Conservation (phyloP, 2,797 vertebrate species). For the Macropodus opercularis region DNA sequence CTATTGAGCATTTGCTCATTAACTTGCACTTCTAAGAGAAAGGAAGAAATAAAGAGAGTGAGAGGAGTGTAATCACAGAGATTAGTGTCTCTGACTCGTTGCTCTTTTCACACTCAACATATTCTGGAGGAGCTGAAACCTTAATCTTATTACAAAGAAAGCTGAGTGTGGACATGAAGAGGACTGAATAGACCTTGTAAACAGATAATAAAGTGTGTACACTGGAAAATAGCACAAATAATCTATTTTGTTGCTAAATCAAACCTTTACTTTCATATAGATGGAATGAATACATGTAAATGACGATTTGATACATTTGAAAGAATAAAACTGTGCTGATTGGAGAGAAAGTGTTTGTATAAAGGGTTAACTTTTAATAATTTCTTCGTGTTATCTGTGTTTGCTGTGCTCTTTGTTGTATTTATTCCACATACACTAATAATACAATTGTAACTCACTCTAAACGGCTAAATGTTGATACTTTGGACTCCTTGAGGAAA, state of each 20-base stretch:
- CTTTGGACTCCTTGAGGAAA: neutral
- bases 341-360: too few relatives aligned
- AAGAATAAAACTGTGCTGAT: too few relatives aligned
- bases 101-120: constrained; percentile 55
- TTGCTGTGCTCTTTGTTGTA: neutral
- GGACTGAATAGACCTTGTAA: neutral
- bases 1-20: too few relatives aligned
- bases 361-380: too few relatives aligned
- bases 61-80: constrained; percentile 27
- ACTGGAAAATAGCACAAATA: neutral
- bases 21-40: constrained; percentile 16
- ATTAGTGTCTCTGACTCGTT: constrained; percentile 33
- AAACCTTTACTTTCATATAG: constrained; percentile 21
- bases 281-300: neutral
- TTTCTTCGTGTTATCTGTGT: neutral
- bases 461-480: too few relatives aligned
- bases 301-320: too few relatives aligned
- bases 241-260: constrained; percentile 6
- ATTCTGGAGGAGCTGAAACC: constrained; percentile 60
- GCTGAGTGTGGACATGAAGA: constrained; percentile 8
- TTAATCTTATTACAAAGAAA: constrained; percentile 71
- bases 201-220: neutral
- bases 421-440: neutral
- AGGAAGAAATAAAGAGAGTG: constrained; percentile 3
- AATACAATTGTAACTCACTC: neutral